Conservation (phyloP, 2,113 vertebrate species). For the Gymnorhina tibicen region DNA sequence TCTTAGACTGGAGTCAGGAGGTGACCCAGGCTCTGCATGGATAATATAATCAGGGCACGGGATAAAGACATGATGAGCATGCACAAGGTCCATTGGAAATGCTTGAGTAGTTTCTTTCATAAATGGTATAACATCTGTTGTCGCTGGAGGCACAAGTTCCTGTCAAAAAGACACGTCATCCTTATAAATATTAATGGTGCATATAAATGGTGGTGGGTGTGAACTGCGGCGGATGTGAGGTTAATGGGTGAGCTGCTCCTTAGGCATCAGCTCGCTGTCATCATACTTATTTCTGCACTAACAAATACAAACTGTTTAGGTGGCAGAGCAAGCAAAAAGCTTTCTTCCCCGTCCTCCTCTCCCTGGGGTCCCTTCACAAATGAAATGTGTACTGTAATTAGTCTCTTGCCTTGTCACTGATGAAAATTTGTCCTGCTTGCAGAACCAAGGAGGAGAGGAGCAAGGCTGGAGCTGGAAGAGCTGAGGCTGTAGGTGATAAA, state of each 20-base stretch:
- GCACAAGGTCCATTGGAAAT: slow-evolving; percentile 31
- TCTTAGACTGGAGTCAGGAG: background rate
- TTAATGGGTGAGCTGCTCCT: slow-evolving; percentile 10
- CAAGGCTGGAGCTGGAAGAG: background rate
- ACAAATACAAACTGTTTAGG: slow-evolving; percentile 6
- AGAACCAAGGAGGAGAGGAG: background rate
- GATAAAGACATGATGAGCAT: slow-evolving; percentile 31
- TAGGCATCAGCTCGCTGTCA: background rate
- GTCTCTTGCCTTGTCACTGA: background rate
- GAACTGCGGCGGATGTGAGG: background rate
- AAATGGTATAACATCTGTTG: slow-evolving; percentile 39
- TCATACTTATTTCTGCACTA: background rate
- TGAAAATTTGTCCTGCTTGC: background rate
- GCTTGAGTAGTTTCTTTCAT: slow-evolving; percentile 52
- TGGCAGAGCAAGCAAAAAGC: background rate
- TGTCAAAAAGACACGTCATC: slow-evolving; percentile 18
- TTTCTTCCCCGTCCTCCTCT: background rate
- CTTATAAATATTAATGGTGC: slow-evolving; percentile 55
- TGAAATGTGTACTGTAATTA: background rate
- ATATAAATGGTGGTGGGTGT: background rate
- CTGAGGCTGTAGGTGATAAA: background rate
- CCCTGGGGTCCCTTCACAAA: background rate
- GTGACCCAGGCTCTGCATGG: background rate
- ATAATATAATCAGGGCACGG: background rate
- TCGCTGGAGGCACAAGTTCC: slow-evolving; percentile 10